phyloP scores from a whole-genome alignment of 2,113 vertebrate genomes.

The Pleuronectes platessa region DNA sequence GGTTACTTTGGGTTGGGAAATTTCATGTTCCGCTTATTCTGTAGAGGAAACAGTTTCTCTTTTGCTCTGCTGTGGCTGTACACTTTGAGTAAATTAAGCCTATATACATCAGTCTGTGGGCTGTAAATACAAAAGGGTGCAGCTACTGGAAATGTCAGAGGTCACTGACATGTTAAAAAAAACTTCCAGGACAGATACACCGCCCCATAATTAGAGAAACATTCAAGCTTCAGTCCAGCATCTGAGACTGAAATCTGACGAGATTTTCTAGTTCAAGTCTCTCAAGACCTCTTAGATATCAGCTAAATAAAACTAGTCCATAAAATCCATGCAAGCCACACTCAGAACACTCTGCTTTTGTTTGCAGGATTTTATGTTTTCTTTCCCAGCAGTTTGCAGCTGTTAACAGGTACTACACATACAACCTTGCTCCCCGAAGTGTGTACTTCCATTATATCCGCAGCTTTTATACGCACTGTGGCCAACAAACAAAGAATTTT shows the following conservation, averaged over 20 bases:
- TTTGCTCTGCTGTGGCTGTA: background rate
- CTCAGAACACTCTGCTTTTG: background rate
- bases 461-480: conserved; percentile 5
- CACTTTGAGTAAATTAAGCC: background rate
- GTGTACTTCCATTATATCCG: conserved; percentile 8
- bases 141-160: conserved; percentile 10
- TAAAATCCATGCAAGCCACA: background rate
- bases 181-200: conserved; percentile 44
- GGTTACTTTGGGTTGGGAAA: no score
- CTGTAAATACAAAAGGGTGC: background rate
- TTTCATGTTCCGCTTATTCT: conserved; percentile 7
- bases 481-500: conserved; percentile 12
- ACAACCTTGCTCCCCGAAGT: background rate
- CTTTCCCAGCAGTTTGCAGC: background rate
- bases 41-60: background rate
- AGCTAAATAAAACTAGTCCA: background rate
- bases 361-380: background rate
- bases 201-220: conserved; percentile 10
- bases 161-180: conserved; percentile 12
- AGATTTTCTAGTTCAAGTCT: background rate
- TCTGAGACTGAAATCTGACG: background rate
- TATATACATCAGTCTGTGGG: background rate
- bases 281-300: background rate
- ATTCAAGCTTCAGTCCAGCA: conserved; percentile 11
- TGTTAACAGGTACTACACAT: conserved; percentile 11